A percentile compares a stretch with the other conserved stretches of the same genome.
Evolutionary conservation across 2,888 invertebrate species (phyloP).

Genomic region (Xylota segnis): DNA sequence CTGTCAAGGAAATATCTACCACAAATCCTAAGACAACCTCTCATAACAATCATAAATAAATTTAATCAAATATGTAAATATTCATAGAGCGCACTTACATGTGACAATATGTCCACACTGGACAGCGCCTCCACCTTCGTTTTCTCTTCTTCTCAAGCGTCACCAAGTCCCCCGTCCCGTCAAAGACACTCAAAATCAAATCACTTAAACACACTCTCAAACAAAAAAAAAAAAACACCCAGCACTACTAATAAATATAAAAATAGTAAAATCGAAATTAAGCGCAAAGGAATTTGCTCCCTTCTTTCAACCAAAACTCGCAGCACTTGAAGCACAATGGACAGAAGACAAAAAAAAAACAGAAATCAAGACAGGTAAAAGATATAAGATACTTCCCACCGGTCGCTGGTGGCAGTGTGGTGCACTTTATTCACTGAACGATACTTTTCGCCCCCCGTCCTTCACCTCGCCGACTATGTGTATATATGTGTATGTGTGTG

Average conservation of each 20-base stretch:
- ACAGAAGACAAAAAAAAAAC: slow-evolving; percentile 54
- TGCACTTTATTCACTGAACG: slow-evolving; percentile 72
- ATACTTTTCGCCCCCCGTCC: slow-evolving; percentile 57
- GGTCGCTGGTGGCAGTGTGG: slow-evolving; percentile 61
- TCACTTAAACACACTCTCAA: slow-evolving; percentile 43
- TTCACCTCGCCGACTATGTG: slow-evolving; percentile 6
- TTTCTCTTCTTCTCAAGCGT: background rate
- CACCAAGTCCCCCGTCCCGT: slow-evolving; percentile 4
- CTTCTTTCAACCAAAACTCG: slow-evolving; percentile 51
- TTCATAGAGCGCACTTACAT: slow-evolving; percentile 56
- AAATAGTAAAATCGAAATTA: slow-evolving; percentile 73
- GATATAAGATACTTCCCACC: slow-evolving; percentile 72
- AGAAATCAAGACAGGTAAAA: slow-evolving; percentile 63
- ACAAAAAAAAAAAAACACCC: slow-evolving; percentile 6
- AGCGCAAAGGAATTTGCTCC: slow-evolving; percentile 68
- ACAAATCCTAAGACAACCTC: background rate
- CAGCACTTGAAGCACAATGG: slow-evolving; percentile 71
- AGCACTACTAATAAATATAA: slow-evolving; percentile 46
- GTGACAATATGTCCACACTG: slow-evolving; percentile 46
- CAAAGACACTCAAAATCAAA: slow-evolving; percentile 42
- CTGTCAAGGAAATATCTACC: background rate
- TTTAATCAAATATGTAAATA: slow-evolving; percentile 50
- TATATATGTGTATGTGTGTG: slow-evolving; percentile 16
- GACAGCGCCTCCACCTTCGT: slow-evolving; percentile 11
- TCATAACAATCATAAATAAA: slow-evolving; percentile 15